phyloP scores from a whole-genome alignment of 2,797 vertebrate species.

The Xiphorhynchus erythropygius region DNA sequence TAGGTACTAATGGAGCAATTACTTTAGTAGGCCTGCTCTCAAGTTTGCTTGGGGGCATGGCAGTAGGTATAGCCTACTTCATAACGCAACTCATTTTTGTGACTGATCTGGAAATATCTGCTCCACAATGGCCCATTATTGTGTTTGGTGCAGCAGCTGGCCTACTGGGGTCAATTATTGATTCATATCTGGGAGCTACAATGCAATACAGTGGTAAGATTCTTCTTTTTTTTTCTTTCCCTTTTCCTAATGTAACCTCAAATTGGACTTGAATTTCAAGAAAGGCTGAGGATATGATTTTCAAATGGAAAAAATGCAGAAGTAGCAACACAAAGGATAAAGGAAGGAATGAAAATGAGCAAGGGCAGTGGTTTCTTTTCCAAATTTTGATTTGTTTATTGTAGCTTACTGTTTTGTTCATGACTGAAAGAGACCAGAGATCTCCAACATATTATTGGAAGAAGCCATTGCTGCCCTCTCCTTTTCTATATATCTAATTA shows the following conservation, averaged over 20 bases:
- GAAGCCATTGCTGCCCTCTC: not conserved
- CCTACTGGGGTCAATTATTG: constrained; percentile 89
- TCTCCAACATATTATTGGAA: not conserved
- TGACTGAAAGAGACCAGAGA: not conserved
- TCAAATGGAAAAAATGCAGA: not conserved
- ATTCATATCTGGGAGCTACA: constrained; percentile 92
- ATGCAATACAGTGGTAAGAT: constrained; percentile 93
- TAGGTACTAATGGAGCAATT: constrained; percentile 96
- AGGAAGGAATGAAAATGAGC: not conserved
- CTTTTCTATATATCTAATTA: not conserved
- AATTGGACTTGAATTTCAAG: not conserved
- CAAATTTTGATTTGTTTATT: not conserved
- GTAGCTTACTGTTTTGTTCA: not conserved
- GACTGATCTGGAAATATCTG: constrained; percentile 83
- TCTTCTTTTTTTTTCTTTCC: fast-evolving
- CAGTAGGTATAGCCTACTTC: constrained; percentile 87
- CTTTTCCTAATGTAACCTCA: not conserved
- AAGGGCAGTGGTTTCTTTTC: not conserved
- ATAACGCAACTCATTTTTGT: constrained; percentile 84
- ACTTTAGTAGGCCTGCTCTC: constrained; percentile 85
- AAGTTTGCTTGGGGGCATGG: constrained; percentile 88
- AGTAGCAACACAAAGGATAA: not conserved
- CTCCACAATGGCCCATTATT: constrained; percentile 93
- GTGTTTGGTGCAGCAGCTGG: constrained; percentile 88
- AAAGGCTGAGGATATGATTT: not conserved